phyloP scores from a whole-genome alignment of 2,888 invertebrate species.

The Hoplodrina ambigua region DNA sequence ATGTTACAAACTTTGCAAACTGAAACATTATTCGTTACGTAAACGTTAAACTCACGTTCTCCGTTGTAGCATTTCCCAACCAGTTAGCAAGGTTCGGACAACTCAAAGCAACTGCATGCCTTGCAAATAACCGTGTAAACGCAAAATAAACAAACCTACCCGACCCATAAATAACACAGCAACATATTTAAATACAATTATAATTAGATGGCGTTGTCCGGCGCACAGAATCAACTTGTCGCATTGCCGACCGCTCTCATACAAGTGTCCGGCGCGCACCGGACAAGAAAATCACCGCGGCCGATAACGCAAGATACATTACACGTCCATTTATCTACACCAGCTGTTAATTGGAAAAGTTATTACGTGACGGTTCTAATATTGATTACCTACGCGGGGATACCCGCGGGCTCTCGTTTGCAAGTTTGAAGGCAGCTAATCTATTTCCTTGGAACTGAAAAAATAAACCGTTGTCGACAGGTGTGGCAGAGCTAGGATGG shows the following conservation, averaged over 20 bases:
- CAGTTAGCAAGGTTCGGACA: constrained; percentile 7
- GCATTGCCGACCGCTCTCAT: constrained; percentile 34
- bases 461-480: constrained; percentile 12
- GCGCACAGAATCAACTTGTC: constrained; percentile 55
- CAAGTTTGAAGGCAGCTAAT: constrained; percentile 17
- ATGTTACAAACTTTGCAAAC: neutral
- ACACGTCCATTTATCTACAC: constrained; percentile 45
- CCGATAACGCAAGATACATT: constrained; percentile 53
- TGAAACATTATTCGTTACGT: too few relatives aligned
- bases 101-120: constrained; percentile 7
- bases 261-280: constrained; percentile 47
- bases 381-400: constrained; percentile 19
- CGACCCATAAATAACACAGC: constrained; percentile 45
- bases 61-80: neutral
- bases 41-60: neutral
- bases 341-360: constrained; percentile 53
- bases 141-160: constrained; percentile 38
- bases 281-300: constrained; percentile 58
- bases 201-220: constrained; percentile 57
- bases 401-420: constrained; percentile 18
- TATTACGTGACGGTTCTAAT: constrained; percentile 33
- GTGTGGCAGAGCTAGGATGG: neutral
- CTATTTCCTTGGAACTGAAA: constrained; percentile 8
- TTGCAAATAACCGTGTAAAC: constrained; percentile 24
- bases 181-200: constrained; percentile 61